Conservation (phyloP, 2,888 invertebrate genomes). For the Unio pictorum region DNA sequence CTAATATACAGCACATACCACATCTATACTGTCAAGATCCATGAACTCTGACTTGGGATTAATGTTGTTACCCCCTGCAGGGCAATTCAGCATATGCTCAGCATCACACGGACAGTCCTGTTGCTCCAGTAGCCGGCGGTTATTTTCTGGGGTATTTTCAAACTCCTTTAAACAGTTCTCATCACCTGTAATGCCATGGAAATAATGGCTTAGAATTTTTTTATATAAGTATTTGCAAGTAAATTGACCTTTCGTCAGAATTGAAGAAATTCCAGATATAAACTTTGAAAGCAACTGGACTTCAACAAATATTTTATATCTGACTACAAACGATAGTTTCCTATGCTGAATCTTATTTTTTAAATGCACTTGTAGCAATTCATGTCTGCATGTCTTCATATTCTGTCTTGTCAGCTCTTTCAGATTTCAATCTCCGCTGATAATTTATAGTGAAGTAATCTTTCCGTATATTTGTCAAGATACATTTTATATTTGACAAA, state of each 20-base stretch:
- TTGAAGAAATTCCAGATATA: no score
- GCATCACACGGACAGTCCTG: constrained; percentile 92
- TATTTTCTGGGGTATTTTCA: constrained; percentile 95
- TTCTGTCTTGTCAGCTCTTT: no score
- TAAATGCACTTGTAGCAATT: no score
- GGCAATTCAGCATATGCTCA: constrained; percentile 94
- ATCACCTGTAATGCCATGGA: constrained; percentile 75
- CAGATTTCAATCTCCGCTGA: no score
- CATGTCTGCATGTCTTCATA: no score
- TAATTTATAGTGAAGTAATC: no score
- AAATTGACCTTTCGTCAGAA: background rate
- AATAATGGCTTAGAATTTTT: background rate
- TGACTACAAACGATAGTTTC: no score
- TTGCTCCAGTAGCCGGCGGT: constrained; percentile 91
- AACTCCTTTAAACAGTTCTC: constrained; percentile 93
- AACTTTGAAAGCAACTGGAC: no score
- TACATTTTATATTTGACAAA: no score
- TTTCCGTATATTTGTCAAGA: no score
- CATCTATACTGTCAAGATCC: constrained; percentile 26
- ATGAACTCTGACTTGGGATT: constrained; percentile 47
- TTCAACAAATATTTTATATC: no score
- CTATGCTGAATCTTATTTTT: no score
- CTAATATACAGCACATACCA: constrained; percentile 14
- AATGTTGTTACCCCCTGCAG: constrained; percentile 73
- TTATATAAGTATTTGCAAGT: background rate